Evolutionary conservation across 2,113 vertebrate genomes (phyloP).

Genomic region (Epinephelus cyanopodus): DNA sequence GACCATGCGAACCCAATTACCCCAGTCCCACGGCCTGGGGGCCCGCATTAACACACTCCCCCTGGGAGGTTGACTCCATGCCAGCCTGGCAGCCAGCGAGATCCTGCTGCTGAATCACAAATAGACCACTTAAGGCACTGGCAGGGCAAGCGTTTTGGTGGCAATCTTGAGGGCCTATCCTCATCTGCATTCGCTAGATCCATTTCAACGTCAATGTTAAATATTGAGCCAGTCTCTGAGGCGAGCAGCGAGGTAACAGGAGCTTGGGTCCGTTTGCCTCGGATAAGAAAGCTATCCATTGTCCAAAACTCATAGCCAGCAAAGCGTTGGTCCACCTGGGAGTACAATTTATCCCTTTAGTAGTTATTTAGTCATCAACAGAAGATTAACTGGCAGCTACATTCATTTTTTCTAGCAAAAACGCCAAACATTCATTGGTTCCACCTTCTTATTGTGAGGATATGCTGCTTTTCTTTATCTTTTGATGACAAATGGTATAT

Average conservation of each 20-base stretch:
- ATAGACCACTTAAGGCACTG: conserved; percentile 81
- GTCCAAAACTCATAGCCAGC: background rate
- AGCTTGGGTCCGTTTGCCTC: conserved; percentile 2
- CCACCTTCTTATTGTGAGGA: background rate
- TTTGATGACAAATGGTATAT: no score
- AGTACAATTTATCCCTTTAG: background rate
- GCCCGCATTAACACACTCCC: conserved; percentile 77
- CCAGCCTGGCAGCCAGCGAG: conserved; percentile 78
- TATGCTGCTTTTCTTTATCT: no score
- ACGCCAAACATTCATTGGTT: background rate
- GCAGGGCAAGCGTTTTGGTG: conserved; percentile 70
- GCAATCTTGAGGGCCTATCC: conserved; percentile 72
- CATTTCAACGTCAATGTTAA: conserved; percentile 58
- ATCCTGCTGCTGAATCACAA: conserved; percentile 83
- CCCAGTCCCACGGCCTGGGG: conserved; percentile 76
- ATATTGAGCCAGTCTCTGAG: conserved; percentile 54
- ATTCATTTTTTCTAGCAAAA: background rate
- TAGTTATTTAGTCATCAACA: background rate
- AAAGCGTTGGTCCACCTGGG: background rate
- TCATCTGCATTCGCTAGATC: conserved; percentile 69
- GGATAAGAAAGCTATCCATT: conserved; percentile 14
- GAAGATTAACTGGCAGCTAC: background rate
- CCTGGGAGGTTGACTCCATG: conserved; percentile 75
- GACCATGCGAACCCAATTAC: conserved; percentile 86
- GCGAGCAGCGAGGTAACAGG: conserved; percentile 15